Base-by-base conservation (phyloP, 2,797 vertebrate genomes). In the Rhodeus uyekii region DNA sequence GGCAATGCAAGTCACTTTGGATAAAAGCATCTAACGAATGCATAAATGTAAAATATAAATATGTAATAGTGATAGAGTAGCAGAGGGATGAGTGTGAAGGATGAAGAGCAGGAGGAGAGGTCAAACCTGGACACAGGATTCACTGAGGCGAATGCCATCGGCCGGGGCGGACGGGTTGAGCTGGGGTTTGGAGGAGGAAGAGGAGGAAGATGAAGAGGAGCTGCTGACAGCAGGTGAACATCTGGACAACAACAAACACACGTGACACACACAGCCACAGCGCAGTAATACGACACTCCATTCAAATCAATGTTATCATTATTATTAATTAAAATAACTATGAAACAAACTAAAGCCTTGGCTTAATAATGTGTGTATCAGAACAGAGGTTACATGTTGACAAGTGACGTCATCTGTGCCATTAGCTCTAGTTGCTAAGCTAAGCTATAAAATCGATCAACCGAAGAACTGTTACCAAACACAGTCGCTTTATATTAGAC, bases 101-200 rank as follows among this genome's bases (percentile, higher is more conserved):
- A 53, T 27, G n/a, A 27, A 12, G n/a, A 27, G 19, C 9, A 42
- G 34, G 4, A n/a, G n/a, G n/a, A 3, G 44, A 18, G 16, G 58
- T 72, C 88, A 88, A 50, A 95, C 95, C 94, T 95, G 94, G 22
- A 95, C 91, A 83, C 94, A 96, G 3, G 94, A 92, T 14, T 94
- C 89, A 6, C 92, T 95, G 19, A 96, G 91, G 3, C 48, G 1
- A 0, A 96, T 76, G 13, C 93, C 90, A 5, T 90, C 91, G 22
- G 88, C 36, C 48, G 64, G 36, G 68, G 9, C 83, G 4, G 82
- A 55, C 1, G 48, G 5, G 14, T 65, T 22, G 14, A 76, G 10
- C n/a, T 82, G 86, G 84, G 90, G 89, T 87, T 89, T 89, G 42
- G 27, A n/a, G n/a, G n/a, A n/a, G n/a, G n/a, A n/a, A n/a, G n/a